phyloP scores from a whole-genome alignment of 1,140 invertebrate genomes.

The Luehdorfia chinensis region DNA sequence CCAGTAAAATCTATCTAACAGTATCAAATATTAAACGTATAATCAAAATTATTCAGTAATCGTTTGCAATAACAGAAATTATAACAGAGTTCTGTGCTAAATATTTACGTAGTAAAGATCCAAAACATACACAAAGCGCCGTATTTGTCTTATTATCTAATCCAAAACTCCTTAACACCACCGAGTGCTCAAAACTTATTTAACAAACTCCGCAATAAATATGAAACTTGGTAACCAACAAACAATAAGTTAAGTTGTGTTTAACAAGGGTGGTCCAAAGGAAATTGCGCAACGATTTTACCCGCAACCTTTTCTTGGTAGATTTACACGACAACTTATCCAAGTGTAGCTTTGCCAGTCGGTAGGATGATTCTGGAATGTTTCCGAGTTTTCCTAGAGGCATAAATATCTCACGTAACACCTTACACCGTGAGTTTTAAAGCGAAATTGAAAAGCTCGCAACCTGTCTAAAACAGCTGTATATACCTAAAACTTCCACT shows the following conservation, averaged over 20 bases:
- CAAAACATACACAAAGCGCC: too few relatives aligned
- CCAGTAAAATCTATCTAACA: too few relatives aligned
- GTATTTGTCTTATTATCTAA: too few relatives aligned
- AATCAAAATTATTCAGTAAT: too few relatives aligned
- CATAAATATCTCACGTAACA: slow-evolving; percentile 10
- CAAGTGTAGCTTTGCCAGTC: not conserved
- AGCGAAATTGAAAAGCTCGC: slow-evolving; percentile 16
- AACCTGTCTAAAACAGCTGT: not conserved
- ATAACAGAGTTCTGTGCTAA: too few relatives aligned
- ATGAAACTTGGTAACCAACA: slow-evolving; percentile 26
- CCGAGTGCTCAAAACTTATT: too few relatives aligned
- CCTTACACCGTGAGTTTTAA: slow-evolving; percentile 3
- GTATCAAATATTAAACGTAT: too few relatives aligned
- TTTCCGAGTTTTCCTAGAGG: slow-evolving; percentile 3
- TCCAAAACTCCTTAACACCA: too few relatives aligned
- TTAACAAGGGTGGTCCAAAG: slow-evolving; percentile 29
- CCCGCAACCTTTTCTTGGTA: slow-evolving; percentile 18
- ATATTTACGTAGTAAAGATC: too few relatives aligned
- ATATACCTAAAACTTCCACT: too few relatives aligned
- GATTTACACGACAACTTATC: slow-evolving; percentile 30
- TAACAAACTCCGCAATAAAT: slow-evolving; percentile 27
- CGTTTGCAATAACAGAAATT: too few relatives aligned
- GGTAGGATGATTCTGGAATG: slow-evolving; percentile 5
- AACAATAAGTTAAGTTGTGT: slow-evolving; percentile 26
- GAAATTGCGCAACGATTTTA: slow-evolving; percentile 20